phyloP scores from a whole-genome alignment of 2,888 invertebrate species.

The Scotopteryx bipunctaria region DNA sequence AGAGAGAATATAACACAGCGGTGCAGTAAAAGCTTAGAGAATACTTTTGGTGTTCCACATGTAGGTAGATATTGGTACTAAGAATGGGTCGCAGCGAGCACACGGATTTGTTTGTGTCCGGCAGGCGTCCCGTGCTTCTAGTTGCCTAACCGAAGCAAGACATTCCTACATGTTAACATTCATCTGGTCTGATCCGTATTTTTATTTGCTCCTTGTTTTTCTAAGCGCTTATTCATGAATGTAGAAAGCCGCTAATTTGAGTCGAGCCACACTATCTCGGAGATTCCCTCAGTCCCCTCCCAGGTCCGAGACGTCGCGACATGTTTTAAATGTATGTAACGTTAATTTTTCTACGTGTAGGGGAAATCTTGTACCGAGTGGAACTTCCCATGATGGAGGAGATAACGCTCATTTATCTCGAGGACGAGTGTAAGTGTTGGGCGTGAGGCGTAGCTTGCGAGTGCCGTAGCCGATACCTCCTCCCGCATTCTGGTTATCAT shows the following conservation, averaged over 20 bases:
- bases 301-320: constrained; percentile 33
- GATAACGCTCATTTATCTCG: constrained; percentile 96
- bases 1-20: constrained; percentile 13
- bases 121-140: constrained; percentile 79
- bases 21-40: constrained; percentile 41
- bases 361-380: constrained; percentile 96
- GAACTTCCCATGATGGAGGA: constrained; percentile 97
- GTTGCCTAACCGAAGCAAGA: constrained; percentile 72
- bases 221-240: constrained; percentile 64
- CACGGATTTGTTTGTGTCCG: constrained; percentile 64
- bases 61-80: constrained; percentile 66
- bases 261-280: constrained; percentile 37
- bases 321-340: constrained; percentile 76
- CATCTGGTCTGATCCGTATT: constrained; percentile 55
- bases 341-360: constrained; percentile 85
- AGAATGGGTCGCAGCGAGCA: constrained; percentile 63
- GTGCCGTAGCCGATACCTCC: constrained; percentile 84
- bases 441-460: constrained; percentile 87
- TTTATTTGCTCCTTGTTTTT: constrained; percentile 67
- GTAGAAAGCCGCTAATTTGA: constrained; percentile 52
- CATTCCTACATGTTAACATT: constrained; percentile 52
- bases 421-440: constrained; percentile 90
- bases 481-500: constrained; percentile 85
- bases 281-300: constrained; percentile 22
- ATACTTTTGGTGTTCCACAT: constrained; percentile 60